phyloP scores from a whole-genome alignment of 2,888 invertebrate genomes.

The Hyposoter dolosus region DNA sequence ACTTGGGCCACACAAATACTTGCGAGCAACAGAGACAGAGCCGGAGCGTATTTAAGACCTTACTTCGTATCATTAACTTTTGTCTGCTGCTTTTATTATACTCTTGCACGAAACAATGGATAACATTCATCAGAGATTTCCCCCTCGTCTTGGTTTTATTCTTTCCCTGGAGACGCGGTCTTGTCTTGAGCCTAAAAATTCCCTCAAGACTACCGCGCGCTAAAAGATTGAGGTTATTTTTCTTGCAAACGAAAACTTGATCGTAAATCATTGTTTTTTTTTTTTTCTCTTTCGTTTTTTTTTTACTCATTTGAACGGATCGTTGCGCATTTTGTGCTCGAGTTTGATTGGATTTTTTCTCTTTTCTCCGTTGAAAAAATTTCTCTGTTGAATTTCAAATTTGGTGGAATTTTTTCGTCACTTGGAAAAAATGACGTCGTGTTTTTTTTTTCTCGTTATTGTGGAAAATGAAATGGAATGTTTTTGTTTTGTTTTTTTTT shows the following conservation, averaged over 20 bases:
- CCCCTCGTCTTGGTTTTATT: neutral
- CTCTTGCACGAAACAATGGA: slow-evolving; percentile 35
- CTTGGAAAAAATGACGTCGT: neutral
- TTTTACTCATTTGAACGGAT: neutral
- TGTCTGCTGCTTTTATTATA: slow-evolving; percentile 31
- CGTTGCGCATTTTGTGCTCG: neutral
- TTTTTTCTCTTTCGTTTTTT: neutral
- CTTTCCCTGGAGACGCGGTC: neutral
- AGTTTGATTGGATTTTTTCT: slow-evolving; percentile 22
- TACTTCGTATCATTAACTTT: slow-evolving; percentile 56
- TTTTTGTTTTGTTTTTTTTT: too few relatives aligned
- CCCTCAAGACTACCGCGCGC: neutral
- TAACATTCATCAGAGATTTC: slow-evolving; percentile 49
- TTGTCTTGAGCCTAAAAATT: neutral
- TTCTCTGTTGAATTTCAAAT: neutral
- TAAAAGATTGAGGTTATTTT: slow-evolving; percentile 19
- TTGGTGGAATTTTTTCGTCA: neutral
- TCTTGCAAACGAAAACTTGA: neutral
- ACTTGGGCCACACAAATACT: neutral
- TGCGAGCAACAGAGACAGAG: slow-evolving; percentile 9
- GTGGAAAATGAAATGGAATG: neutral
- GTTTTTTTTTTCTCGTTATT: neutral
- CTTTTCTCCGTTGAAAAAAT: neutral
- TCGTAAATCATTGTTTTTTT: neutral
- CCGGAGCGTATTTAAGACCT: neutral